A percentile compares a stretch with the other conserved stretches of the same genome.
phyloP scores from a whole-genome alignment of 2,888 invertebrate genomes.

The Hypomecis punctinalis region DNA sequence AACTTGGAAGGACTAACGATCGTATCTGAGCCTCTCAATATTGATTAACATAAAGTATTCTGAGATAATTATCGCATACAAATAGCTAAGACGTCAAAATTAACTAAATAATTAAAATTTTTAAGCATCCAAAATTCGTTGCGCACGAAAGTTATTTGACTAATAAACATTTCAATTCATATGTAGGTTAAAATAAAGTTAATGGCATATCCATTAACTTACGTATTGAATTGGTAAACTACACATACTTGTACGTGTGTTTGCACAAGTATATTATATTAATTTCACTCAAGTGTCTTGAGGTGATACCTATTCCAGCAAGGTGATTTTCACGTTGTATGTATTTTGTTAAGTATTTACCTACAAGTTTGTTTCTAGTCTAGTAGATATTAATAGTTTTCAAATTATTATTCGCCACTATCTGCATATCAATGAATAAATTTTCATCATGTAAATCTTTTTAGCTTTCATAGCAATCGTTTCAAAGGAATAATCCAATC shows the following conservation, averaged over 20 bases:
- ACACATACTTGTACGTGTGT: constrained; percentile 2
- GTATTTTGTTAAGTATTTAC: no score
- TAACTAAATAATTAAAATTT: constrained; percentile 9
- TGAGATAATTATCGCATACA: background rate
- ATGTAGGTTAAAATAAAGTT: constrained; percentile 6
- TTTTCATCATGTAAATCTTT: no score
- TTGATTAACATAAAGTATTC: constrained; percentile 10
- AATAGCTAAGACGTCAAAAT: background rate
- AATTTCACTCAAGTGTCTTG: constrained; percentile 1
- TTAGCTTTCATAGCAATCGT: no score
- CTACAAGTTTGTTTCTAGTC: no score
- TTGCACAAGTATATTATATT: background rate
- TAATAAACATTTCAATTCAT: background rate
- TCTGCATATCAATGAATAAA: no score
- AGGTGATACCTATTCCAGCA: no score
- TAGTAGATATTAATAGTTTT: no score
- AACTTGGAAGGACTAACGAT: constrained; percentile 18
- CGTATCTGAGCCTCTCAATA: constrained; percentile 11
- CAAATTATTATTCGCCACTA: no score
- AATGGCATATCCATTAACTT: background rate
- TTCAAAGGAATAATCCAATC: no score
- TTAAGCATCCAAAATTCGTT: constrained; percentile 11
- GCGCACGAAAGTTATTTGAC: constrained; percentile 2
- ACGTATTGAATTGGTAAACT: background rate
- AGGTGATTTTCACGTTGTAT: no score